Conservation (phyloP, 2,113 vertebrate genomes). For the Acinonyx jubatus region DNA sequence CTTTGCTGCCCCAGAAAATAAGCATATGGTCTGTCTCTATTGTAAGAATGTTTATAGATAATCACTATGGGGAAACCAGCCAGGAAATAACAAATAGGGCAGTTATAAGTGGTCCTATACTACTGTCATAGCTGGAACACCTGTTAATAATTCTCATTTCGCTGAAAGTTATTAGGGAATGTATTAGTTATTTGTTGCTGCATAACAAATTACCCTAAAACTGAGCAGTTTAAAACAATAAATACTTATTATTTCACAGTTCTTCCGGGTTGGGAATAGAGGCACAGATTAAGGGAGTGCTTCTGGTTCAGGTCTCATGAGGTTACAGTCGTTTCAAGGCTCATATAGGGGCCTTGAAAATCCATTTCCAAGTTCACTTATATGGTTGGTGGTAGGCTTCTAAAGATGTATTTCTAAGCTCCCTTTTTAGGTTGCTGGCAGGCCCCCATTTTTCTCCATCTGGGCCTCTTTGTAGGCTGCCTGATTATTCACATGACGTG, state of each 20-base stretch:
- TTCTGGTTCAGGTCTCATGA: neutral
- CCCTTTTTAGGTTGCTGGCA: neutral
- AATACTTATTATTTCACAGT: neutral
- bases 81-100: neutral
- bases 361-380: neutral
- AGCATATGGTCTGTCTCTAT: neutral
- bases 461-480: neutral
- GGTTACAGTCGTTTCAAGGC: neutral
- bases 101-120: neutral
- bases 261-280: neutral
- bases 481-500: neutral
- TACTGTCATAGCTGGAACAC: neutral
- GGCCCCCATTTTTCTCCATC: neutral
- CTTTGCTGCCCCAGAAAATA: neutral
- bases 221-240: neutral
- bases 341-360: neutral
- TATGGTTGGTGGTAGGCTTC: neutral
- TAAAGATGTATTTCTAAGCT: neutral
- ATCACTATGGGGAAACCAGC: neutral
- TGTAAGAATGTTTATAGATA: neutral
- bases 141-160: neutral
- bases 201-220: neutral
- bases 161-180: neutral
- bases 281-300: neutral
- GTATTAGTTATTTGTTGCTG: neutral